A percentile compares a stretch with the other conserved stretches of the same genome.
phyloP scores from a whole-genome alignment of 2,113 vertebrate genomes.

The Plecotus auritus region DNA sequence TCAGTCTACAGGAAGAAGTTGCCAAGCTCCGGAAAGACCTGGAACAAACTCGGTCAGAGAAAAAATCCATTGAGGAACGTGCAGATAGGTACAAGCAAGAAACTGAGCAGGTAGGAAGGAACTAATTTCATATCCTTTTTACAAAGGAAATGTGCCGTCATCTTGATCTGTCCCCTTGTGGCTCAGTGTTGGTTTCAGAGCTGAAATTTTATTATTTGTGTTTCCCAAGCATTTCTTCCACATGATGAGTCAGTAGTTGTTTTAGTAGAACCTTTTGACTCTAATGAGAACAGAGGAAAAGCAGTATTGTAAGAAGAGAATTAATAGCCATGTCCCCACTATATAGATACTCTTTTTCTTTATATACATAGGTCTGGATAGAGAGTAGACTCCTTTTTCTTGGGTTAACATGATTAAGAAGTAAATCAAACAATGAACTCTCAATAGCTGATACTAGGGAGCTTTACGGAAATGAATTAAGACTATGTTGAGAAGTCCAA shows the following conservation, averaged over 20 bases:
- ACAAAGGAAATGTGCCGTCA: neutral
- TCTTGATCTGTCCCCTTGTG: neutral
- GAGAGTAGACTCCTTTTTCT: neutral
- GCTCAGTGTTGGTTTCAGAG: neutral
- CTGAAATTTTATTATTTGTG: neutral
- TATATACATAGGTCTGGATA: neutral
- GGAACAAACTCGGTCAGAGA: conserved; percentile 88
- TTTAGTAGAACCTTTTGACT: neutral
- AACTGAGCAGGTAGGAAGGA: conserved; percentile 89
- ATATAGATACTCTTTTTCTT: neutral
- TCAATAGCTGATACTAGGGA: neutral
- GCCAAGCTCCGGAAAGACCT: conserved; percentile 90
- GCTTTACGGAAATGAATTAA: neutral
- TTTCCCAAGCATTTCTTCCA: neutral
- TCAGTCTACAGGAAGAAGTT: conserved; percentile 92
- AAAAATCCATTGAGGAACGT: conserved; percentile 93
- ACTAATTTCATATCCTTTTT: neutral
- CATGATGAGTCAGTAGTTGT: neutral
- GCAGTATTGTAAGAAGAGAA: neutral
- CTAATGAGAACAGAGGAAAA: conserved; percentile 5
- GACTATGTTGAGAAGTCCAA: neutral
- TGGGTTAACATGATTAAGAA: neutral
- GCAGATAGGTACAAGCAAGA: conserved; percentile 91
- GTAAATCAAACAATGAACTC: neutral
- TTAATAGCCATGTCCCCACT: neutral